These are phyloP conservation scores for Salmo trutta DNA, from an alignment of 2,797 vertebrate species.

Conservation along the genomic window DNA sequence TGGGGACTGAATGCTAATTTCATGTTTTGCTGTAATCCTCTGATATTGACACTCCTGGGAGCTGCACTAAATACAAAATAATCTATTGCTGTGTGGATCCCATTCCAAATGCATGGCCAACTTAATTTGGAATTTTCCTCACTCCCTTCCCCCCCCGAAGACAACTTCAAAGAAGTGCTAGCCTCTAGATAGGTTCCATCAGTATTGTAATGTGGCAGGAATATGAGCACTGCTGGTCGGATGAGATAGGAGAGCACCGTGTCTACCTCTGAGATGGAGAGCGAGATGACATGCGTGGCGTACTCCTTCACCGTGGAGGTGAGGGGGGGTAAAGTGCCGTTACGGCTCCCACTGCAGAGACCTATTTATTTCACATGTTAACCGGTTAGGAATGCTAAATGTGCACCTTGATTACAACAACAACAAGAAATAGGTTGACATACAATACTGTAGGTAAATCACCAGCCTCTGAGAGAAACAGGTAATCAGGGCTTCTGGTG, in stretches of 20 bases:
- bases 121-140: conserved; percentile 82
- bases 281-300: conserved; percentile 53
- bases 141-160: conserved; percentile 69
- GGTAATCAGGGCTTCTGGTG: background rate
- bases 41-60: conserved; percentile 85
- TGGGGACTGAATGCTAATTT: conserved; percentile 84
- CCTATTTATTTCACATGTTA: background rate
- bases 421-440: background rate
- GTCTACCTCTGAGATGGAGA: conserved; percentile 61
- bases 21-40: conserved; percentile 84
- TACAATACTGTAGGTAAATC: background rate
- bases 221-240: conserved; percentile 78
- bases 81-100: conserved; percentile 82
- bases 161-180: conserved; percentile 81
- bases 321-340: conserved; percentile 14
- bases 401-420: background rate
- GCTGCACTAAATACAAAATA: conserved; percentile 85
- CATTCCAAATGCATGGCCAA: conserved; percentile 78
- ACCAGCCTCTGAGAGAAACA: background rate
- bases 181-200: conserved; percentile 82
- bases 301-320: background rate
- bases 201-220: conserved; percentile 83
- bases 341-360: background rate
- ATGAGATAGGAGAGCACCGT: conserved; percentile 59
- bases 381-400: background rate